Evolutionary conservation across 2,113 vertebrate genomes (phyloP), one percentile per base, ranked within the genome.

Genomic region (Cisticola juncidis): DNA sequence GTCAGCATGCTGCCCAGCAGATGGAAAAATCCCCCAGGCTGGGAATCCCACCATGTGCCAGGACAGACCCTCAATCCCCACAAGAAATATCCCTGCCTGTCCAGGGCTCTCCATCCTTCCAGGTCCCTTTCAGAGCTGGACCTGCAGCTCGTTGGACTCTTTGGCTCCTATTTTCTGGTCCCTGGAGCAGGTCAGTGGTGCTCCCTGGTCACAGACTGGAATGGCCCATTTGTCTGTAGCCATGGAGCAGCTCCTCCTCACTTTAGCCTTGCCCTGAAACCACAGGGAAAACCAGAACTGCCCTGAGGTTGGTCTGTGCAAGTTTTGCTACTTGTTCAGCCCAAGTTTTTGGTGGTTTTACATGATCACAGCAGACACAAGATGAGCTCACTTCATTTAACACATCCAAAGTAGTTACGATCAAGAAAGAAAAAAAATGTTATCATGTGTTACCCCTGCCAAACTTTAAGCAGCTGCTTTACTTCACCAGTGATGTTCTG

Each of bases 381-480:
- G 85, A 82, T 33, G 54, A 94, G 62, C n/a, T 93, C 79, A 60
- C 65, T 85, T 93, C 88, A 88, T 93, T 95, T 88, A 94, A 88
- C 71, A 86, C 85, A 81, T 94, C 76, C 86, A 90, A 83, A 90
- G 58, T 15, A 76, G 45, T 91, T 87, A 87, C 11, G 20, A 82
- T 91, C 73, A 91, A 94, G 81, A 4, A 51, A 65, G 77, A 74
- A 53, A 40, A 64, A 58, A 20, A 44, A 1, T 33, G 14, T 54
- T 73, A 56, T 13, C 50, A 10, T 11, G 29, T 44, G 6, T 80
- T 58, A 66, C 4, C 26, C 26, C 62, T 62, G 56, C 64, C 81
- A 91, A 73, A 73, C 42, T 58, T 64, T 38, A 28, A 80, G 50
- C 84, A 82, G 74, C 94, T 76, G 64, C 77, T 42, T 91, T 53